Conservation (phyloP, 2,797 vertebrate genomes). For the Syngnathus rostellatus region DNA sequence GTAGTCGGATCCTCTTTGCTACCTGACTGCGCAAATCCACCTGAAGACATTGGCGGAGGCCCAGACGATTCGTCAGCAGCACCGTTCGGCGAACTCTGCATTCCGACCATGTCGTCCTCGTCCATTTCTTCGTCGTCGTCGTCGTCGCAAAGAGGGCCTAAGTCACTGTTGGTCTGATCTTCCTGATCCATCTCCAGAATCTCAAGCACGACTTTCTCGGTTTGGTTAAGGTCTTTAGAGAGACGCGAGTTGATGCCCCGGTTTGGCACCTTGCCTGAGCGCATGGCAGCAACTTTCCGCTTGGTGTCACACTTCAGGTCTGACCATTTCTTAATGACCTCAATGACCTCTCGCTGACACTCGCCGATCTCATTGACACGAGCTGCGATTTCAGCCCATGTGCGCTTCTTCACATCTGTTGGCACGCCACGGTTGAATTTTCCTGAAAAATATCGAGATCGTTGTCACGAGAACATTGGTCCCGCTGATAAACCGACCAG, state of each 20-base stretch:
- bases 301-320: conserved; percentile 76
- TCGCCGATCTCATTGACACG: conserved; percentile 73
- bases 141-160: conserved; percentile 55
- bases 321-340: conserved; percentile 76
- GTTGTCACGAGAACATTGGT: background rate
- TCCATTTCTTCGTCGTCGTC: conserved; percentile 63
- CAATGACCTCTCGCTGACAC: conserved; percentile 70
- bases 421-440: conserved; percentile 71
- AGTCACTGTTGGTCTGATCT: conserved; percentile 36
- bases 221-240: conserved; percentile 64
- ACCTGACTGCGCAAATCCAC: conserved; percentile 14
- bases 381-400: conserved; percentile 71
- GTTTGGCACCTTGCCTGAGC: conserved; percentile 49
- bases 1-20: background rate
- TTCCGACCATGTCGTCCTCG: conserved; percentile 60
- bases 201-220: conserved; percentile 68
- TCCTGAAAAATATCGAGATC: conserved; percentile 33
- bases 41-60: conserved; percentile 37
- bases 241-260: conserved; percentile 54
- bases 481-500: background rate
- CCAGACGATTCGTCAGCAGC: conserved; percentile 41
- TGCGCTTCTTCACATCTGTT: conserved; percentile 67
- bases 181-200: conserved; percentile 68
- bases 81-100: conserved; percentile 62
- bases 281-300: conserved; percentile 69